These are phyloP conservation scores for Diplodus sargus DNA, from an alignment of 2,797 vertebrate species.

Conservation along the genomic window DNA sequence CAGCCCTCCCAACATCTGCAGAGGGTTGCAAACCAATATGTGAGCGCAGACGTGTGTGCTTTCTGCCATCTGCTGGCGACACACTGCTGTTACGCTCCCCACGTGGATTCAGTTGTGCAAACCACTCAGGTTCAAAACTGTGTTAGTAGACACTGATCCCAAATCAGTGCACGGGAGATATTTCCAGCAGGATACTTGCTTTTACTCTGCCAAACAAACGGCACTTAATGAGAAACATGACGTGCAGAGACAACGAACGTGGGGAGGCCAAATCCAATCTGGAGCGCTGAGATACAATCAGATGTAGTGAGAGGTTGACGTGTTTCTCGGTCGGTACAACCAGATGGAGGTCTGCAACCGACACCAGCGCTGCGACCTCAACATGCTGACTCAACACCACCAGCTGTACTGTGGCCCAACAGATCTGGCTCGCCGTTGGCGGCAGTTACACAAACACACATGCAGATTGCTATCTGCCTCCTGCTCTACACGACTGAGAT, in stretches of 20 bases:
- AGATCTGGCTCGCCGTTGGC: conserved; percentile 53
- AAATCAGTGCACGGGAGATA: conserved; percentile 14
- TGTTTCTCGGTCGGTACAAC: conserved; percentile 47
- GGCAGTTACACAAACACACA: conserved; percentile 51
- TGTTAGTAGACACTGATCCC: not conserved
- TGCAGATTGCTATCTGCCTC: conserved; percentile 63
- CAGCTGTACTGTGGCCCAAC: conserved; percentile 56
- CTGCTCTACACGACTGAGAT: conserved; percentile 51
- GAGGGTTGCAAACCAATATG: not conserved
- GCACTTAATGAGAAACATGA: conserved; percentile 58
- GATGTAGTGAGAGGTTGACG: conserved; percentile 61
- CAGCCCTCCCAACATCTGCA: conserved; percentile 43
- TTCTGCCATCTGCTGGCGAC: conserved; percentile 81
- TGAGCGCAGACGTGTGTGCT: conserved; percentile 36
- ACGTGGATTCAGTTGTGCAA: conserved; percentile 5
- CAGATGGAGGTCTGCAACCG: conserved; percentile 72
- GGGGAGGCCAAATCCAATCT: conserved; percentile 33
- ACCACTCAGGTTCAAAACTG: not conserved
- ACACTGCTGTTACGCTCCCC: conserved; percentile 16
- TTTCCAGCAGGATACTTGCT: not conserved
- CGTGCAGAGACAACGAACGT: conserved; percentile 46
- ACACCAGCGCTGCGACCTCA: conserved; percentile 66
- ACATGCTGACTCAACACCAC: conserved; percentile 67
- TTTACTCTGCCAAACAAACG: conserved; percentile 44
- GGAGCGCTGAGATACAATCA: conserved; percentile 43